A percentile compares a stretch with the other conserved stretches of the same genome.
Evolutionary conservation across 2,888 invertebrate species (phyloP).

Genomic region (Megalurothrips usitatus): DNA sequence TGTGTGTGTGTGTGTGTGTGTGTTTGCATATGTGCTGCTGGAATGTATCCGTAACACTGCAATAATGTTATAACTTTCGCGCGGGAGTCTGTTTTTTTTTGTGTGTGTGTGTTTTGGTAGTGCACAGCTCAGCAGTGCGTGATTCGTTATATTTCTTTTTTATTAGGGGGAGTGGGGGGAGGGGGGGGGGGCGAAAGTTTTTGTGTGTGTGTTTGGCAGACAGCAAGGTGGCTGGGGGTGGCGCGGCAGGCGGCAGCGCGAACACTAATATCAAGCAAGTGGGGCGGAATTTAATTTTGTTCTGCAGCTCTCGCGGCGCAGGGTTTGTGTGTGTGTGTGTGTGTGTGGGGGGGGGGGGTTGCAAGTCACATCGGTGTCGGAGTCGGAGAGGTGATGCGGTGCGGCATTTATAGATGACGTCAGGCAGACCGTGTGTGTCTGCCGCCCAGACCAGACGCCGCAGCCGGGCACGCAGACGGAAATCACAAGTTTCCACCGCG

Average conservation of each 20-base stretch:
- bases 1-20: too few relatives aligned
- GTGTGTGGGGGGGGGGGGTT: not conserved
- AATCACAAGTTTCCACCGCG: too few relatives aligned
- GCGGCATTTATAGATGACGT: conserved; percentile 17
- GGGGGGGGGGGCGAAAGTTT: not conserved
- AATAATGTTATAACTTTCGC: too few relatives aligned
- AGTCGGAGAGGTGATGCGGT: not conserved
- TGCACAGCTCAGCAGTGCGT: too few relatives aligned
- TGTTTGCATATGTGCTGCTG: too few relatives aligned
- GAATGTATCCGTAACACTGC: too few relatives aligned
- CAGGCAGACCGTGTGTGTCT: conserved; percentile 6
- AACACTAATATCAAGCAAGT: not conserved
- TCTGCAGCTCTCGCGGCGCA: not conserved
- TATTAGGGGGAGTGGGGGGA: not conserved
- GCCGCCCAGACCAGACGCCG: not conserved
- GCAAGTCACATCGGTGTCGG: conserved; percentile 7
- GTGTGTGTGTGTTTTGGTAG: not conserved
- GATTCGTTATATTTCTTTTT: too few relatives aligned
- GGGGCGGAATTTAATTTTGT: not conserved
- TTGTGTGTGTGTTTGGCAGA: not conserved
- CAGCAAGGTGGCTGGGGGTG: not conserved
- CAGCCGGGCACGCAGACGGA: too few relatives aligned
- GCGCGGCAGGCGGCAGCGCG: not conserved
- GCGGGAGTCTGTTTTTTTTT: too few relatives aligned
- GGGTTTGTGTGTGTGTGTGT: too few relatives aligned